Evolutionary conservation across 2,888 invertebrate species (phyloP), one percentile per base, ranked within the genome.

Genomic region (Mongoloraphidia duomilia): DNA sequence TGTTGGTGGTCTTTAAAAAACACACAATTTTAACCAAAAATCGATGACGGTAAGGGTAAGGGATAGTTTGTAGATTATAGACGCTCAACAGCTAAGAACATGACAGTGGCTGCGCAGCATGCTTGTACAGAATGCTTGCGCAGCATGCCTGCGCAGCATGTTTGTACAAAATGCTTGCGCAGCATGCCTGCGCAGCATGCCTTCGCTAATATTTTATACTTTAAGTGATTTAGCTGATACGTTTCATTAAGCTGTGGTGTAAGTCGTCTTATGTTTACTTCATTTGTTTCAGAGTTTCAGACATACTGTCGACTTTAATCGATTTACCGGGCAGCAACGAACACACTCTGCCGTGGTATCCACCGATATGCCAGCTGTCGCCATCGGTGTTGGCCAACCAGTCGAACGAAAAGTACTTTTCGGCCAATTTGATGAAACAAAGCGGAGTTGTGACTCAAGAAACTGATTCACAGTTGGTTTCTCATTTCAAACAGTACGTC

Each of bases 301-400:
- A 66, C 13, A 65, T 82, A 49, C 64, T 84, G 49, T 75, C 77
- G 2, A 76, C 77, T 35, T 74, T 74, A 46, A 77, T 85, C 53
- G 80, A 76, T 8, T 71, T 85, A 44, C 70, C 75, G 8, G 65
- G 68, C 11, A 70, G 69, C 5, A 71, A 71, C 11, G 79, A 83
- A 59, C 82, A 84, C 57, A 75, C 80, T 41, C 65, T 86, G 53
- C 86, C 86, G 3, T 86, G 85, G 85, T 80, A 83, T 61, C 85
- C 85, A 13, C 86, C 86, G 1, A 66, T 74, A 9, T 87, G 86
- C 58, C 26, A 26, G 6, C 26, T 26, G 26, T 26, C 26, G 26
- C 26, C 26, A 5, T 3, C 26, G 26, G 26, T 26, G 26, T 62
- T 56, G 37, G 57, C 59, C 50, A 58, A 52, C 13, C 47, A 47